Evolutionary conservation across 2,888 invertebrate genomes (phyloP).

Genomic region (Apomyelois bistriatella): DNA sequence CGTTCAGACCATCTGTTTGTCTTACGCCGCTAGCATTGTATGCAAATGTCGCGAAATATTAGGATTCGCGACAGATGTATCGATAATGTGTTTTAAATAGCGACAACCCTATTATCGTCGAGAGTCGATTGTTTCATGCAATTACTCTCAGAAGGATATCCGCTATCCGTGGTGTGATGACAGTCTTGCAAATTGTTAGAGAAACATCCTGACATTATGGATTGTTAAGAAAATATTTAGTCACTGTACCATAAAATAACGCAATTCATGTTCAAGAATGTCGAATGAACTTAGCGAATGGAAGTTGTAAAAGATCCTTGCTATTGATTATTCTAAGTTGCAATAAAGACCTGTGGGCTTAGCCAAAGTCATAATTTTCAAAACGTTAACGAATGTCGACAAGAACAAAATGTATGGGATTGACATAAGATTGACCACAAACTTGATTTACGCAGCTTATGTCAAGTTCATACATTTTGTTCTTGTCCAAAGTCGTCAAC

Average conservation of each 20-base stretch:
- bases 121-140: slow-evolving; percentile 7
- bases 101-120: slow-evolving; percentile 15
- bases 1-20: slow-evolving; percentile 38
- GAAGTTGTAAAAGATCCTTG: no score
- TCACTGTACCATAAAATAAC: neutral
- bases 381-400: no score
- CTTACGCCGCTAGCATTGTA: slow-evolving; percentile 50
- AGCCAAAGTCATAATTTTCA: no score
- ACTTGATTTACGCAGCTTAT: no score
- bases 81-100: slow-evolving; percentile 49
- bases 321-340: no score
- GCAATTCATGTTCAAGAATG: neutral
- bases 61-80: slow-evolving; percentile 36
- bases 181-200: neutral
- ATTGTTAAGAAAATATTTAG: neutral
- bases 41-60: slow-evolving; percentile 49
- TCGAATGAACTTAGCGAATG: no score
- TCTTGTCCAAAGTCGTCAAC: no score
- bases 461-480: no score
- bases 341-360: no score
- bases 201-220: neutral
- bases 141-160: neutral
- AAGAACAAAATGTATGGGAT: no score
- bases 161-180: neutral
- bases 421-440: no score